These are phyloP conservation scores for Agapornis canus DNA, from an alignment of 2,797 vertebrate genomes.

Conservation along the genomic window DNA sequence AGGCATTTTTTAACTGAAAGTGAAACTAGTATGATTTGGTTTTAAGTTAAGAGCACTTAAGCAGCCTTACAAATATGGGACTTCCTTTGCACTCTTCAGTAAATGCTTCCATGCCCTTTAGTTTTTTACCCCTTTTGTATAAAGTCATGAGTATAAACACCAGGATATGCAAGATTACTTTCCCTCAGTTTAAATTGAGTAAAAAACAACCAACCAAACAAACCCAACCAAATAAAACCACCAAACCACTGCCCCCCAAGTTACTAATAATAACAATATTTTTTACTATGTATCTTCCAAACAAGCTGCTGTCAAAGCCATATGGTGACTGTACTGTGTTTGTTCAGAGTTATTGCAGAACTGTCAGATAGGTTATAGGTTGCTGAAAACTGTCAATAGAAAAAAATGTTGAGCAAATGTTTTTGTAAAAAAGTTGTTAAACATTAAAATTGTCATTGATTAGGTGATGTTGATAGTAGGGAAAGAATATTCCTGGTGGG, in stretches of 20 bases:
- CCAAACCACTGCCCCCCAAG: background rate
- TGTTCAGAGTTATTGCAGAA: constrained; percentile 5
- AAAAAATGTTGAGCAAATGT: background rate
- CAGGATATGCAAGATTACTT: background rate
- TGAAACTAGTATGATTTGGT: background rate
- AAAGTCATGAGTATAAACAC: background rate
- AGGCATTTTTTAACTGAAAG: background rate
- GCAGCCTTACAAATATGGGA: background rate
- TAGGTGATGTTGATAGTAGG: background rate
- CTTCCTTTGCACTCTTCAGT: background rate
- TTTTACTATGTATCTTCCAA: constrained; percentile 20
- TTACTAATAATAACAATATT: background rate
- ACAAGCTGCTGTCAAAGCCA: constrained; percentile 24
- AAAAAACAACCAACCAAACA: background rate
- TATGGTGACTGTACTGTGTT: constrained; percentile 44
- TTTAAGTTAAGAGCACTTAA: background rate
- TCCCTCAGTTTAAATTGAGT: background rate
- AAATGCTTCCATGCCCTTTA: background rate
- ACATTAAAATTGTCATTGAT: background rate
- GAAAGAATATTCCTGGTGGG: background rate
- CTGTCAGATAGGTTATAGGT: background rate
- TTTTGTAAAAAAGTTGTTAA: background rate
- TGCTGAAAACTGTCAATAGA: background rate
- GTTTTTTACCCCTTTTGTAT: background rate
- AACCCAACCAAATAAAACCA: too few relatives aligned